Evolutionary conservation across 2,113 vertebrate species (phyloP), one percentile per base, ranked within the genome.

Genomic region (Cynocephalus volans): DNA sequence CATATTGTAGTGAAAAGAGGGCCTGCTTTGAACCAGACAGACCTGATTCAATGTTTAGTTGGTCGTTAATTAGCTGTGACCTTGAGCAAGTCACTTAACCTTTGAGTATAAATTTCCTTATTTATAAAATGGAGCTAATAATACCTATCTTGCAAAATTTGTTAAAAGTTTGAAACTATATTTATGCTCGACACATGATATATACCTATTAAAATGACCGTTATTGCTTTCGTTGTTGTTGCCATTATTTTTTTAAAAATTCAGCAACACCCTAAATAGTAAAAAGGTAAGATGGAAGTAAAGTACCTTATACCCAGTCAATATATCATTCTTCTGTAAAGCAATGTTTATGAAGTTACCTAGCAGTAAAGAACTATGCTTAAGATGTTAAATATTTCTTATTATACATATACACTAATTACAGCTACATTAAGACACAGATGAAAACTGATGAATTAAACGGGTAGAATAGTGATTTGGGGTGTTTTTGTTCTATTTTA

Each of bases 31-130:
- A 96, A 84, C 5, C 5, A 83, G 58, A 36, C 17, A 90, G 18
- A 93, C 19, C 19, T 62, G 75, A 91, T 85, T 91, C 31, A 50
- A 7, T 82, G 19, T 28, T 91, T 86, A 31, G 13, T 79, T 95
- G 54, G 24, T 21, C 62, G 82, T 89, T 81, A 92, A 76, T 88
- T 69, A 56, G 3, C 13, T 70, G 75, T 88, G 88, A 58, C 26
- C 36, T 95, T 79, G 21, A 87, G 36, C 64, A 92, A 95, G 54
- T 76, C 24, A 83, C 18, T 91, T 97, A 95, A 93, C 17, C 48
- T 93, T 24, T 89, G 6, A 84, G 21, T 93, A 82, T 56, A 65
- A 54, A 50, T 90, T 87, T 80, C 13, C 56, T 64, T 82, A 52
- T 88, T 89, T 92, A 82, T 60, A 85, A 84, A 77, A 76, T 48